These are phyloP conservation scores for Drosophila melanica DNA, from an alignment of 1,140 invertebrate species.

Conservation along the genomic window DNA sequence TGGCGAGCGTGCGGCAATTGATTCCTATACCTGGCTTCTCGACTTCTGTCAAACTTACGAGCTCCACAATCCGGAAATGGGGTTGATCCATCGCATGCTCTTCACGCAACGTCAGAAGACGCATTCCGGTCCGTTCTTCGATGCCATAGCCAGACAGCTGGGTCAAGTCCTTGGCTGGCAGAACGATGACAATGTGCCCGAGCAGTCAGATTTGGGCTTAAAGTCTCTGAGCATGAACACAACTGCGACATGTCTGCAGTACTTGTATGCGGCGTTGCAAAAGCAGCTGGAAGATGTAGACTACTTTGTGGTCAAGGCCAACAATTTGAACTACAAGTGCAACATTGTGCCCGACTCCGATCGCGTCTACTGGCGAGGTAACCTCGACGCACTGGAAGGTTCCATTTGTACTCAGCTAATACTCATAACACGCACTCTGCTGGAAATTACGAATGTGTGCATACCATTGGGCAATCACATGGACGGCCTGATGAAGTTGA, in stretches of 20 bases:
- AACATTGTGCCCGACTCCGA: conserved; percentile 72
- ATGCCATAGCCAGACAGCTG: conserved; percentile 64
- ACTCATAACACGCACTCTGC: conserved; percentile 66
- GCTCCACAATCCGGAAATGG: conserved; percentile 53
- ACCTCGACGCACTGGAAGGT: conserved; percentile 65
- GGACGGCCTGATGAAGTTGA: conserved; percentile 69
- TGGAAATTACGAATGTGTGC: conserved; percentile 67
- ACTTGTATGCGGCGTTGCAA: conserved; percentile 63
- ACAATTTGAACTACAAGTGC: conserved; percentile 71
- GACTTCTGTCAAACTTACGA: conserved; percentile 70
- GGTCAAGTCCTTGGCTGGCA: conserved; percentile 53
- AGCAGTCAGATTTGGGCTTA: conserved; percentile 37
- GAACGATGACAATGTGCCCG: conserved; percentile 40
- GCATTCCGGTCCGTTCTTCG: conserved; percentile 72
- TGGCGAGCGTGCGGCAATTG: conserved; percentile 51
- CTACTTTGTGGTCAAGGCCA: conserved; percentile 76
- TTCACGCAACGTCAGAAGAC: conserved; percentile 78
- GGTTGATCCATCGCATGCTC: conserved; percentile 67
- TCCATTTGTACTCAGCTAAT: conserved; percentile 76
- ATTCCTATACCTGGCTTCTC: conserved; percentile 73
- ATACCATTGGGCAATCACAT: conserved; percentile 67
- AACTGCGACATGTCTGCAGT: conserved; percentile 62
- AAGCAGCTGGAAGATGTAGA: conserved; percentile 78
- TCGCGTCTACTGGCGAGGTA: conserved; percentile 63
- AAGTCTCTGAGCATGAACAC: conserved; percentile 62